A percentile compares a stretch with the other conserved stretches of the same genome.
Evolutionary conservation across 2,113 vertebrate genomes (phyloP).

Genomic region (Mesoclemmys tuberculata): DNA sequence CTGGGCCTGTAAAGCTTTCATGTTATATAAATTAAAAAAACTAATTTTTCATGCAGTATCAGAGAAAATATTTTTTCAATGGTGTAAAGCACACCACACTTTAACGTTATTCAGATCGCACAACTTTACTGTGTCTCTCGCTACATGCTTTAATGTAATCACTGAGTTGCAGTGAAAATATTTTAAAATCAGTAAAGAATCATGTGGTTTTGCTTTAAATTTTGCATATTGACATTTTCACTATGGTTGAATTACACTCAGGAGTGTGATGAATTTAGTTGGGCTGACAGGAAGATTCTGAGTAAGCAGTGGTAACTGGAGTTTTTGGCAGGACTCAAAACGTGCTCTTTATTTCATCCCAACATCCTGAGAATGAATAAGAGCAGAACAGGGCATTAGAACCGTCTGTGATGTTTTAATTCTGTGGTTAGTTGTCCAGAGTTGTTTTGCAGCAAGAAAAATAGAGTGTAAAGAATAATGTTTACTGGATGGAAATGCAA

Average conservation of each 20-base stretch:
- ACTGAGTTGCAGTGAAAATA: neutral
- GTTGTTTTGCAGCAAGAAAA: neutral
- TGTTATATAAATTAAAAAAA: neutral
- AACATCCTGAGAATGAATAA: neutral
- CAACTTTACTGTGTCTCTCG: constrained; percentile 13
- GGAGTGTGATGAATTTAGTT: rapidly evolving
- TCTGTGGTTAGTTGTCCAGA: neutral
- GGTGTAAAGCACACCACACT: neutral
- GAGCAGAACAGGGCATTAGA: neutral
- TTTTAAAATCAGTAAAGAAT: constrained; percentile 41
- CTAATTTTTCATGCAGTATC: neutral
- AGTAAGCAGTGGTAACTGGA: neutral
- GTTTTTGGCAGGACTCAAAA: neutral
- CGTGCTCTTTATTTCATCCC: neutral
- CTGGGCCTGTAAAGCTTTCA: neutral
- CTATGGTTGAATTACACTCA: neutral
- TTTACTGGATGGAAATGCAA: neutral
- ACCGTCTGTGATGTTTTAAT: neutral
- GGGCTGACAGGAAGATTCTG: neutral
- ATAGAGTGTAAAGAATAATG: neutral
- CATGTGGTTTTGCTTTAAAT: neutral
- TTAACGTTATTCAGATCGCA: neutral
- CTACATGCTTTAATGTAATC: neutral
- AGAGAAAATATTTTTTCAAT: neutral
- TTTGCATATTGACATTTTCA: constrained; percentile 1